Conservation (phyloP, 2,888 invertebrate species). For the Nemapogon koenigi region DNA sequence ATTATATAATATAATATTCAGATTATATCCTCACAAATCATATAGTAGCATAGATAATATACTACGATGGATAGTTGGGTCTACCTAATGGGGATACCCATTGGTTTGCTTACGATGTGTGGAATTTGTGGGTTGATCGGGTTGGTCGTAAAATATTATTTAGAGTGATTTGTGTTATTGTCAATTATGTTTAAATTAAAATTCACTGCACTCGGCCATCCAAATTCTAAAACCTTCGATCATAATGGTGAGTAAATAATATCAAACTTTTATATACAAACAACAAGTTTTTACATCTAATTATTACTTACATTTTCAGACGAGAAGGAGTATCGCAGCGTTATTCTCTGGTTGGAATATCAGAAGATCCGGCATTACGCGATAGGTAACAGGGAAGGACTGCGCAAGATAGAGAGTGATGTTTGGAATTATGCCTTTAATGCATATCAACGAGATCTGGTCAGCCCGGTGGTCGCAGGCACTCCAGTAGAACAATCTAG, state of each 20-base stretch:
- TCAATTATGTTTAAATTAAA: constrained; percentile 77
- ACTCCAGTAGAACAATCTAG: constrained; percentile 73
- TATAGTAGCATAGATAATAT: too few species aligned
- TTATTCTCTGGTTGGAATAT: constrained; percentile 91
- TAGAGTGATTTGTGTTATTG: too few species aligned
- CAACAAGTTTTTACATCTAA: too few species aligned
- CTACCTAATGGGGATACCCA: too few species aligned
- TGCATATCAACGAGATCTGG: constrained; percentile 77
- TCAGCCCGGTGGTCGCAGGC: constrained; percentile 70
- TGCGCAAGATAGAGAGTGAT: constrained; percentile 72
- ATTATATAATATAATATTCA: too few species aligned
- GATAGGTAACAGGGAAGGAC: constrained; percentile 76
- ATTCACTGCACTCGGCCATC: constrained; percentile 79
- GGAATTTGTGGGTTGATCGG: too few species aligned
- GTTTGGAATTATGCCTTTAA: constrained; percentile 77
- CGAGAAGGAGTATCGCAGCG: constrained; percentile 77
- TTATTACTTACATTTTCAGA: too few species aligned
- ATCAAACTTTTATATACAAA: too few species aligned
- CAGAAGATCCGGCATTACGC: constrained; percentile 90
- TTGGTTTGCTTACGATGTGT: too few species aligned
- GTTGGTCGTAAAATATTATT: too few species aligned
- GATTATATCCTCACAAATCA: too few species aligned
- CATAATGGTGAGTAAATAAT: constrained; percentile 66
- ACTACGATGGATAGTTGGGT: too few species aligned
- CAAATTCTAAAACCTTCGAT: constrained; percentile 74